Evolutionary conservation across 1,140 invertebrate genomes (phyloP).

Genomic region (Mercenaria mercenaria): DNA sequence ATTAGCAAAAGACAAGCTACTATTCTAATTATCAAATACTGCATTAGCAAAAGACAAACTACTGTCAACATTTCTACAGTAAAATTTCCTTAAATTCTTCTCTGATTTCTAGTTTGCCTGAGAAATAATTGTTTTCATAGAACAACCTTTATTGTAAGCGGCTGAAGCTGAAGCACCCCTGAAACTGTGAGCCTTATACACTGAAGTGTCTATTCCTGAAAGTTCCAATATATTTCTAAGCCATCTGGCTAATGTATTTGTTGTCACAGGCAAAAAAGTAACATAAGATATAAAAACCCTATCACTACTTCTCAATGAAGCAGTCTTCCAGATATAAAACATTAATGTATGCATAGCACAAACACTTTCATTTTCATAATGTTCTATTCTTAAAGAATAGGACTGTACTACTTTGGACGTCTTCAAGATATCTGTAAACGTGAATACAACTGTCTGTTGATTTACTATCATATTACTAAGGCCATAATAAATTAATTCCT

Average conservation of each 20-base stretch:
- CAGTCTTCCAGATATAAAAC: not conserved
- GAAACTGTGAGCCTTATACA: not conserved
- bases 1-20: too few relatives aligned
- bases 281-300: not conserved
- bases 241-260: too few relatives aligned
- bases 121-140: not conserved
- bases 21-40: too few relatives aligned
- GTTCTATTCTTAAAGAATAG: not conserved
- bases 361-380: not conserved
- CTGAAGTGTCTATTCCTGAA: constrained; percentile 1
- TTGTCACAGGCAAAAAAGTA: not conserved
- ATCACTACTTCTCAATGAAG: not conserved
- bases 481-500: too few relatives aligned
- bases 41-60: too few relatives aligned
- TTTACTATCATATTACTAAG: too few relatives aligned
- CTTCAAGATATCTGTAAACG: too few relatives aligned
- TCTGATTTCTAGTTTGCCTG: not conserved
- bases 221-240: not conserved
- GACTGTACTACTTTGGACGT: not conserved
- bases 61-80: too few relatives aligned
- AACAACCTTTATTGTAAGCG: not conserved
- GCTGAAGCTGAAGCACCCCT: not conserved
- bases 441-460: too few relatives aligned
- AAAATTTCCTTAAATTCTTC: too few relatives aligned
- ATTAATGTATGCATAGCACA: too few relatives aligned